Evolutionary conservation across 2,113 vertebrate species (phyloP).

Genomic region (Xyliphius kryptos): DNA sequence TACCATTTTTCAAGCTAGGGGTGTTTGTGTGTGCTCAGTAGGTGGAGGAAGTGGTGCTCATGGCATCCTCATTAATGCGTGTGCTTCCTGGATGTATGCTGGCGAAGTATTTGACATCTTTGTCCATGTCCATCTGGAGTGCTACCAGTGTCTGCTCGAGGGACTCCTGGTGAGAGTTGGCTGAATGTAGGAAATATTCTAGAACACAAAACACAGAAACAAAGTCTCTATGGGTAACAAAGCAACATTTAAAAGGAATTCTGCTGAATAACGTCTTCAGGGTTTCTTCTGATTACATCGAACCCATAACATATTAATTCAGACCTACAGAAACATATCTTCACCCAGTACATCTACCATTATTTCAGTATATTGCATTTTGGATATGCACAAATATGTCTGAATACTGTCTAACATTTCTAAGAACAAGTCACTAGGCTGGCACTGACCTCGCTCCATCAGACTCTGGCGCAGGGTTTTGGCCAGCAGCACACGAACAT

Average conservation of each 20-base stretch:
- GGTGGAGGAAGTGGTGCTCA: constrained; percentile 84
- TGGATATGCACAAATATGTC: too few species aligned
- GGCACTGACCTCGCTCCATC: constrained; percentile 47
- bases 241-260: too few species aligned
- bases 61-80: constrained; percentile 75
- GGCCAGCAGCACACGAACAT: constrained; percentile 80
- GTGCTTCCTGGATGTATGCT: constrained; percentile 74
- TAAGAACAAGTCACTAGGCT: too few species aligned
- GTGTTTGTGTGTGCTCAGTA: constrained; percentile 69
- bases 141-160: constrained; percentile 78
- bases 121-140: constrained; percentile 80
- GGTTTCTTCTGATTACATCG: too few species aligned
- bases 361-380: too few species aligned
- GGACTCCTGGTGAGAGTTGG: constrained; percentile 76
- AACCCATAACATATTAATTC: too few species aligned
- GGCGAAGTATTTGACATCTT: constrained; percentile 81
- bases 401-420: too few species aligned
- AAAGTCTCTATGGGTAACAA: too few species aligned
- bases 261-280: too few species aligned
- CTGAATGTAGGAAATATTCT: constrained; percentile 77
- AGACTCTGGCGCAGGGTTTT: constrained; percentile 76
- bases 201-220: neutral
- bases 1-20: too few species aligned
- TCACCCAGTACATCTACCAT: too few species aligned
- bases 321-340: too few species aligned